Evolutionary conservation across 1,140 invertebrate species (phyloP).

Genomic region (Drosophila kepulauana): DNA sequence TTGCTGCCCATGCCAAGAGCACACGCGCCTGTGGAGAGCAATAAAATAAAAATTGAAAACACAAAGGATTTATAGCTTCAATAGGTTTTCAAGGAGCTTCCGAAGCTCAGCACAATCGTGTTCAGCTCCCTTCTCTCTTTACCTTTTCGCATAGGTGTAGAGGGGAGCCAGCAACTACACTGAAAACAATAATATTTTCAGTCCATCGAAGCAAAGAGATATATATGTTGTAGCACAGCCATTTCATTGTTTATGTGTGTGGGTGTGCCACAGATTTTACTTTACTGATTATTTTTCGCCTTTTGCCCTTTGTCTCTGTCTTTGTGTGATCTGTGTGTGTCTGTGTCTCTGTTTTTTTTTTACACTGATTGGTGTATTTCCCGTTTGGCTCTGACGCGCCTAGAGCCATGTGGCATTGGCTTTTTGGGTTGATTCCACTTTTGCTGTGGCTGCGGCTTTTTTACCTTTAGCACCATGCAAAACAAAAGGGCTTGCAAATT

Average conservation of each 20-base stretch:
- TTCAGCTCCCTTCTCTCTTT: neutral
- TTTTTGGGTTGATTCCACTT: constrained; percentile 39
- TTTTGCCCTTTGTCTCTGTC: constrained; percentile 49
- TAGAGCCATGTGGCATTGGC: constrained; percentile 74
- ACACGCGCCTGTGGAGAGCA: constrained; percentile 69
- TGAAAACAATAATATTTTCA: constrained; percentile 67
- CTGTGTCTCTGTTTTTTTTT: constrained; percentile 50
- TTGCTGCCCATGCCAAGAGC: constrained; percentile 36
- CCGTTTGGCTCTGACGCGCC: constrained; percentile 74
- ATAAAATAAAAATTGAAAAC: constrained; percentile 84
- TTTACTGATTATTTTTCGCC: constrained; percentile 77
- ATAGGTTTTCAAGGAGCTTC: constrained; percentile 82
- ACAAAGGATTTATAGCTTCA: constrained; percentile 84
- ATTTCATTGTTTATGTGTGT: constrained; percentile 79
- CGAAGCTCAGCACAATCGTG: constrained; percentile 73
- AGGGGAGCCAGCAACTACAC: constrained; percentile 17
- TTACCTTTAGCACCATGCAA: constrained; percentile 77
- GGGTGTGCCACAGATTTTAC: constrained; percentile 78
- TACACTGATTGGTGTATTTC: constrained; percentile 83
- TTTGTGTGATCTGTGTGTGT: constrained; percentile 7
- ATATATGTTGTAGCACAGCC: constrained; percentile 51
- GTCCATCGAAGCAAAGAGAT: constrained; percentile 65
- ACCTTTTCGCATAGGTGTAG: constrained; percentile 47
- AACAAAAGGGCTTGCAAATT: constrained; percentile 64
- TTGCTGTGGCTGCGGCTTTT: constrained; percentile 43